Base-by-base conservation (phyloP, 1,140 invertebrate species). In the Macrostomum lignano region DNA sequence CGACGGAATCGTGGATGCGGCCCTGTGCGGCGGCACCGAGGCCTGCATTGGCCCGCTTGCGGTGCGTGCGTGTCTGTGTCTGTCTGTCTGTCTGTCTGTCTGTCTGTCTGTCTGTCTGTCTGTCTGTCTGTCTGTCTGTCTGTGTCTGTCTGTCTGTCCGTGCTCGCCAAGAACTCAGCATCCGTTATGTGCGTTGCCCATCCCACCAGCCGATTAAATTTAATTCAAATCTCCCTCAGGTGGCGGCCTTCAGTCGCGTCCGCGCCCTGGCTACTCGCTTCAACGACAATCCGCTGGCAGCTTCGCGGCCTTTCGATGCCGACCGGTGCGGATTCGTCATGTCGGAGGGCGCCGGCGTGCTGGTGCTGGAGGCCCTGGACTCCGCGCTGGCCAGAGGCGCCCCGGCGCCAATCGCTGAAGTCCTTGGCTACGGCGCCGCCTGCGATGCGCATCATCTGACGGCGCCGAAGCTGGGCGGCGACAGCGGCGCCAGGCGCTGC, bases 11-110 rank as follows among this genome's bases (percentile, higher is more conserved):
- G 77, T 78, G 10, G 70, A 74, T 58, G 67, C 84, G 0, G 93
- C 94, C 78, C 54, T 96, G n/a, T 82, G 78, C 55, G 86, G 88
- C 15, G 79, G 77, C 21, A 67, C 78, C 0, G 88, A 96, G 58
- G 68, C 79, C 2, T 74, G 71, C 41, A 72, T 94, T 9, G 72
- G 68, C 53, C 79, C 82, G n/a, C n/a, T n/a, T n/a, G n/a, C n/a
- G n/a, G n/a, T n/a, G n/a, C n/a, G n/a, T n/a, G n/a, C n/a, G n/a
- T n/a, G n/a, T n/a, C n/a, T n/a, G n/a, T n/a, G n/a, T n/a, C n/a
- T n/a, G n/a, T n/a, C n/a, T n/a, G n/a, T n/a, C n/a, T n/a, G n/a
- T n/a, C n/a, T n/a, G n/a, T n/a, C n/a, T n/a, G n/a, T n/a, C n/a
- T n/a, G n/a, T n/a, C n/a, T n/a, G n/a, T n/a, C n/a, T n/a, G n/a